Conservation (phyloP, 2,113 vertebrate species). For the Tapirus terrestris region DNA sequence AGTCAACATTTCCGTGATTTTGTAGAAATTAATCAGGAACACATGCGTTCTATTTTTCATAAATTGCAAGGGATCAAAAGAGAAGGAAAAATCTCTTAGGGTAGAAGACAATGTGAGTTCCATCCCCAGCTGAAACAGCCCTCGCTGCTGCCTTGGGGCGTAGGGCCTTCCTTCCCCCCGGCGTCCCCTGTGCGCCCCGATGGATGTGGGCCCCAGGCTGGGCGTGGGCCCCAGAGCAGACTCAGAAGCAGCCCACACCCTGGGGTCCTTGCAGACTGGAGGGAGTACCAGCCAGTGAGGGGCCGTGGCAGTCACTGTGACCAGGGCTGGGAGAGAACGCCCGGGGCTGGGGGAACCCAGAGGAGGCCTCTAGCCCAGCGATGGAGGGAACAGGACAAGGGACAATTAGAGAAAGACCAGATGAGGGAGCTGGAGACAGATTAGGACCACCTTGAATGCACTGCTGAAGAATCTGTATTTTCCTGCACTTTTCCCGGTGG, state of each 20-base stretch:
- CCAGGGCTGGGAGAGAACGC: neutral
- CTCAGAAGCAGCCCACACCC: neutral
- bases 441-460: rapidly evolving
- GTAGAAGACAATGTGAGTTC: slow-evolving; percentile 25
- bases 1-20: slow-evolving; percentile 67
- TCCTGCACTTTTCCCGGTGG: neutral
- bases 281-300: neutral
- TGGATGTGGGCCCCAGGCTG: too few relatives aligned
- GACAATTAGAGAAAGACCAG: neutral
- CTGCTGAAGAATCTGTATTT: neutral
- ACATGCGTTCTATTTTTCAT: slow-evolving; percentile 64
- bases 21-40: slow-evolving; percentile 68
- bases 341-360: neutral
- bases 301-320: neutral
- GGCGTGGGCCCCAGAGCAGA: rapidly evolving
- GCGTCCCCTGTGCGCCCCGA: rapidly evolving
- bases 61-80: slow-evolving; percentile 63
- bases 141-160: neutral
- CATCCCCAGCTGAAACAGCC: neutral
- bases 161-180: neutral
- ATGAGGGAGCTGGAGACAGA: neutral
- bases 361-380: neutral
- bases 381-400: neutral
- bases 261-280: neutral
- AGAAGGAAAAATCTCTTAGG: slow-evolving; percentile 59